Percentiles rank a stretch among this genome's conserved stretches.
Evolutionary conservation across 2,113 vertebrate species (phyloP).

Genomic region (Coturnix japonica): DNA sequence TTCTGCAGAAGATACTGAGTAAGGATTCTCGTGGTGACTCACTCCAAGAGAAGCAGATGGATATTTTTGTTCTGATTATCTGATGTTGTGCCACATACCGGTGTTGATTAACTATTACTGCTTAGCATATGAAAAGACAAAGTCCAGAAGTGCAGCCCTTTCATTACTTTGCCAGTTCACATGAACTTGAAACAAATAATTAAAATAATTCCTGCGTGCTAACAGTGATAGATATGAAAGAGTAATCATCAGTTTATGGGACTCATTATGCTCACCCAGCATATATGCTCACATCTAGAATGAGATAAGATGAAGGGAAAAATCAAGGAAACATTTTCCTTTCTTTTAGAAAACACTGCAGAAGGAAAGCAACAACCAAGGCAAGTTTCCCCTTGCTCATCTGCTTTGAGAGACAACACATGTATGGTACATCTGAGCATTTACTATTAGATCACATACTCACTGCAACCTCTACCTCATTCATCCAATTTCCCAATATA

Average conservation of each 20-base stretch:
- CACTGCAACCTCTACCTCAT: too few species aligned
- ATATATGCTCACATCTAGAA: neutral
- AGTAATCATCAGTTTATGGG: neutral
- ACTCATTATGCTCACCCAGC: neutral
- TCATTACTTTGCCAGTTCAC: neutral
- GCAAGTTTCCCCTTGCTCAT: neutral
- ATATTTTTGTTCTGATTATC: slow-evolving; percentile 55
- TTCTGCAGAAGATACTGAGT: neutral
- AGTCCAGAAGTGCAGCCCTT: slow-evolving; percentile 37
- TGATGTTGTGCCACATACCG: slow-evolving; percentile 45
- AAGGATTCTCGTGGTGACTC: slow-evolving; percentile 8
- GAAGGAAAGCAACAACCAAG: neutral
- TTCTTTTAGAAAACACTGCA: neutral
- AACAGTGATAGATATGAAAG: neutral
- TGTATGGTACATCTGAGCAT: too few species aligned
- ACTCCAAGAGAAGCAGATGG: slow-evolving; percentile 44
- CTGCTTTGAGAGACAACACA: neutral
- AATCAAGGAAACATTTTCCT: neutral
- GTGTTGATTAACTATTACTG: slow-evolving; percentile 40
- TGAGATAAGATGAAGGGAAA: neutral
- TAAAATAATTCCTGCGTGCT: neutral
- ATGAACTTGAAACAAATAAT: neutral
- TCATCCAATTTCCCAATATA: too few species aligned
- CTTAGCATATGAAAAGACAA: slow-evolving; percentile 48
- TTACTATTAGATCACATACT: too few species aligned